Evolutionary conservation across 2,797 vertebrate species (phyloP).

Genomic region (Bovichtus diacanthus): DNA sequence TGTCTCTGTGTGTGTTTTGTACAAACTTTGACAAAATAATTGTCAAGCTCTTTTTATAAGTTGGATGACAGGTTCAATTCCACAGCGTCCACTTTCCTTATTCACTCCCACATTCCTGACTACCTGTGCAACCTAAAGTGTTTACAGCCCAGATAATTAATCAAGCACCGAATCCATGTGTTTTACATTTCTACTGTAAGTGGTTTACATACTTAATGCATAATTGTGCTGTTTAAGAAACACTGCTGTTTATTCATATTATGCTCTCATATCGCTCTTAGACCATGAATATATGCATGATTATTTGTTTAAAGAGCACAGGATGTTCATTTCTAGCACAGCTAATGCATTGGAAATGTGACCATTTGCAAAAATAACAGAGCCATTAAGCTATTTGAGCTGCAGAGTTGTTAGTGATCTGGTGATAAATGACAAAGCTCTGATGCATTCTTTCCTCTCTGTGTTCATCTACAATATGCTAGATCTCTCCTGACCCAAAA

Average conservation of each 20-base stretch:
- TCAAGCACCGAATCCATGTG: slow-evolving; percentile 10
- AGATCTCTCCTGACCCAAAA: slow-evolving; percentile 40
- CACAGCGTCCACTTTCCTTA: slow-evolving; percentile 9
- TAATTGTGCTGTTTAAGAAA: slow-evolving; percentile 27
- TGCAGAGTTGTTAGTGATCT: slow-evolving; percentile 53
- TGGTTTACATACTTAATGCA: slow-evolving; percentile 32
- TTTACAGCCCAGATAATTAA: slow-evolving; percentile 22
- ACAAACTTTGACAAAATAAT: background rate
- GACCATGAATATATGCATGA: slow-evolving; percentile 6
- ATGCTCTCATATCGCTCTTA: slow-evolving; percentile 13
- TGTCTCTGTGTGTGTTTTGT: background rate
- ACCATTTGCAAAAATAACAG: slow-evolving; percentile 67
- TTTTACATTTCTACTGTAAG: slow-evolving; percentile 36
- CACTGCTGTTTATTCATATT: slow-evolving; percentile 15
- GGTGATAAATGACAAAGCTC: slow-evolving; percentile 65
- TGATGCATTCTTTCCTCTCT: slow-evolving; percentile 59
- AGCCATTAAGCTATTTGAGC: slow-evolving; percentile 61
- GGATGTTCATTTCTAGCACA: slow-evolving; percentile 45
- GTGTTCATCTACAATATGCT: slow-evolving; percentile 36
- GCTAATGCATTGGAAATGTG: slow-evolving; percentile 49
- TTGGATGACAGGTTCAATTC: slow-evolving; percentile 1
- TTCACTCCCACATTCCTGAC: slow-evolving; percentile 7
- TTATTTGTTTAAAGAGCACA: slow-evolving; percentile 45
- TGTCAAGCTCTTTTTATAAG: slow-evolving; percentile 4
- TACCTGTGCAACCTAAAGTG: slow-evolving; percentile 2